These are phyloP conservation scores for Listronotus bonariensis DNA, from an alignment of 1,140 invertebrate species.

Conservation along the genomic window DNA sequence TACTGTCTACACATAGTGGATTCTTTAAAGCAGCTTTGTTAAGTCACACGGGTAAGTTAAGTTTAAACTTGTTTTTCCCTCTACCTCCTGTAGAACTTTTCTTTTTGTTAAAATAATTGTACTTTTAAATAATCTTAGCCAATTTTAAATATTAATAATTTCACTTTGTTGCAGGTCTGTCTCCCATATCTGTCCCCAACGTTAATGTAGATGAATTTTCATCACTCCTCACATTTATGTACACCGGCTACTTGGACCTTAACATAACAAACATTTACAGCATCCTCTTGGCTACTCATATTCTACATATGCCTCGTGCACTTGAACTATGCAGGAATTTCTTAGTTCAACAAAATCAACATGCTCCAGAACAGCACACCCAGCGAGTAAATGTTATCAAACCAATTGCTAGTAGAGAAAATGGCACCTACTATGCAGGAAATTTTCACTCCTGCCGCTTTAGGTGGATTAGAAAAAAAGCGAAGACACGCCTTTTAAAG, in stretches of 20 bases:
- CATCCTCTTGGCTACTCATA: conserved; percentile 72
- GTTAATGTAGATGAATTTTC: conserved; percentile 72
- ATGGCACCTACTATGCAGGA: conserved; percentile 43
- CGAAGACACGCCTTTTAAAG: neutral
- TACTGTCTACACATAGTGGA: conserved; percentile 73
- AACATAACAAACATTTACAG: conserved; percentile 74
- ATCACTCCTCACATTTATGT: conserved; percentile 75
- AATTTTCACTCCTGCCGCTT: conserved; percentile 36
- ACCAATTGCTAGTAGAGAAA: conserved; percentile 58
- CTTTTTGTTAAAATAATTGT: too few relatives aligned
- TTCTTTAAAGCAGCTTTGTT: conserved; percentile 65
- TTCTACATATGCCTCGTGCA: conserved; percentile 76
- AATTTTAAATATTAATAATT: conserved; percentile 10
- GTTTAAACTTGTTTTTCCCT: too few relatives aligned
- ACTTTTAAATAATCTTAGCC: conserved; percentile 11
- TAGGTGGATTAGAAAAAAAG: conserved; percentile 23
- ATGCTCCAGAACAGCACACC: conserved; percentile 23
- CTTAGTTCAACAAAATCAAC: conserved; percentile 51
- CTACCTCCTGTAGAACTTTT: too few relatives aligned
- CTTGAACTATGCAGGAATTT: conserved; percentile 68
- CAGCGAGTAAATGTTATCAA: conserved; percentile 53
- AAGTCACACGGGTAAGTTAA: conserved; percentile 46
- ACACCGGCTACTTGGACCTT: conserved; percentile 73
- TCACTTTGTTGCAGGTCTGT: conserved; percentile 38
- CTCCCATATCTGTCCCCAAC: conserved; percentile 60